These are phyloP conservation scores for Amyelois transitella DNA, from an alignment of 1,140 invertebrate genomes.

Conservation along the genomic window DNA sequence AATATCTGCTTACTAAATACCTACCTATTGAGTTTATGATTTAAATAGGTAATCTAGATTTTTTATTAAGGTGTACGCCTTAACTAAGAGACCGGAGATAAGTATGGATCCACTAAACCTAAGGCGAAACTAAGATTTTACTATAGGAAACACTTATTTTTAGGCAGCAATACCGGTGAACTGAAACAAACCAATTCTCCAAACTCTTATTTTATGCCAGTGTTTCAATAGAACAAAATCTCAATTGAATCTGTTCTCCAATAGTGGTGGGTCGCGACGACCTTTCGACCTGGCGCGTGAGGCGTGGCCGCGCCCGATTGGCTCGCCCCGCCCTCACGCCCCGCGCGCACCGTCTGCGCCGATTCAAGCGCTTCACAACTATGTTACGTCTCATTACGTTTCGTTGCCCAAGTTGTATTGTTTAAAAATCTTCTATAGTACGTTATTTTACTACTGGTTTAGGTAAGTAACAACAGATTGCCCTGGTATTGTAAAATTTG, in stretches of 20 bases:
- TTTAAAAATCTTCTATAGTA: not conserved
- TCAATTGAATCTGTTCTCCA: slow-evolving; percentile 22
- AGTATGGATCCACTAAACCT: too few relatives aligned
- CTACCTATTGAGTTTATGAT: too few relatives aligned
- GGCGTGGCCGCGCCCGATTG: slow-evolving; percentile 65
- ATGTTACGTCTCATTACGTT: not conserved
- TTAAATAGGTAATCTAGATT: too few relatives aligned
- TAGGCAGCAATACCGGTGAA: too few relatives aligned
- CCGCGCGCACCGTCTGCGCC: slow-evolving; percentile 28
- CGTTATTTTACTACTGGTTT: not conserved
- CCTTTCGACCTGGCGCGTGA: slow-evolving; percentile 64
- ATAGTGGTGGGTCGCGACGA: slow-evolving; percentile 42
- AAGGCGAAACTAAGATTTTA: too few relatives aligned
- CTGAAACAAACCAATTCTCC: too few relatives aligned
- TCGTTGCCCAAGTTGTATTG: not conserved
- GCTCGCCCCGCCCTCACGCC: slow-evolving; percentile 43
- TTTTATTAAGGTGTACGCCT: too few relatives aligned
- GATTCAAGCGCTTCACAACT: slow-evolving; percentile 1
- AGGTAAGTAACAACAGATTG: too few relatives aligned
- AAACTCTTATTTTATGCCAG: not conserved
- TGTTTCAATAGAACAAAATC: slow-evolving; percentile 1
- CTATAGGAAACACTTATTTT: too few relatives aligned
- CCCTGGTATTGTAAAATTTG: too few relatives aligned
- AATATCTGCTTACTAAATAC: too few relatives aligned
- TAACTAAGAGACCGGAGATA: too few relatives aligned